Evolutionary conservation across 1,140 invertebrate species (phyloP), one percentile per base, ranked within the genome.

Genomic region (Pemphigus obesinymphae): DNA sequence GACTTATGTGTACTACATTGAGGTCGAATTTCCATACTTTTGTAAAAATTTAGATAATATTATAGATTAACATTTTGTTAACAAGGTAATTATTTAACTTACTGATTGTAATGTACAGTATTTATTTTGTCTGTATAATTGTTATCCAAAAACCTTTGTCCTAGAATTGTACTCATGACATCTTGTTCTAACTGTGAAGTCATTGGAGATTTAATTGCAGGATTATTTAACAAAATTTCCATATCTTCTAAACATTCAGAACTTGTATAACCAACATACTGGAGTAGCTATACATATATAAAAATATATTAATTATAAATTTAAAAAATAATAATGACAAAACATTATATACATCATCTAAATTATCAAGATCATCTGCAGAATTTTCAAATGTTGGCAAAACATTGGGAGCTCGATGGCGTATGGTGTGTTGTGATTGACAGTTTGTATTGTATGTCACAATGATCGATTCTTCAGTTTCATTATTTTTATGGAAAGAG

Each of bases 201-300:
- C 63, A 94, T 87, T 1, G 92, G 92, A 68, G 92, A 89, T 78
- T 90, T 89, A 11, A 85, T 68, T 26, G 91, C 91, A 3, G 93
- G 92, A 48, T 91, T 90, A 86, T 95, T 95, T 83, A 94, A 87
- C 48, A 90, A 89, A 6, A 90, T 87, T 82, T 92, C 92, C 40
- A 90, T 89, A 84, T 90, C 91, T 81, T 92, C 91, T 80, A 94
- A 88, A 85, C 96, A 97, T 87, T 98, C 97, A 0, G 96, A 94
- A 87, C 96, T 97, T 1, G 95, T 96, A 85, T 95, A 90, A 0
- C 95, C 96, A 84, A 99, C 93, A 86, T 97, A 97, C 84, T 94
- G 92, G 48, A 99, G 87, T 83, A 97, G 88, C 94, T 96, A 85
- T 73, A 85, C 45, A 82, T 23, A 53, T 68, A 80, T 3, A 84